Conservation (phyloP, 2,888 invertebrate species). For the Acleris holmiana region DNA sequence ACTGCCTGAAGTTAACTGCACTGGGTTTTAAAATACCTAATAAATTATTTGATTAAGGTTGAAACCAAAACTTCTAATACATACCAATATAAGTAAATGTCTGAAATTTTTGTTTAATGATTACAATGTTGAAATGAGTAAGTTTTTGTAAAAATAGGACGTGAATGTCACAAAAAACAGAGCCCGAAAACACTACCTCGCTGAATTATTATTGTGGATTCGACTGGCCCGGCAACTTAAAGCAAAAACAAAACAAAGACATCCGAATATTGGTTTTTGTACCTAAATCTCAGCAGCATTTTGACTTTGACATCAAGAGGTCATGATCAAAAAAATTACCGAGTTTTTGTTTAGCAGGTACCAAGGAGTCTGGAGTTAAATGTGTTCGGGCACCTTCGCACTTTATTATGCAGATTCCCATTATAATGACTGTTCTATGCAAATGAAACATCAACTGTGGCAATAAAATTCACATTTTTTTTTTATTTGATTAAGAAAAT, state of each 20-base stretch:
- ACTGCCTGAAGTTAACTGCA: no score
- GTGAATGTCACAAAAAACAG: no score
- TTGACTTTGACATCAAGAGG: constrained; percentile 64
- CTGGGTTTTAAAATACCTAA: no score
- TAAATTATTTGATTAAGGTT: no score
- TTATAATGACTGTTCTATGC: constrained; percentile 32
- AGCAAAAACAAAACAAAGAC: constrained; percentile 35
- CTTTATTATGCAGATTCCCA: constrained; percentile 25
- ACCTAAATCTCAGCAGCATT: constrained; percentile 46
- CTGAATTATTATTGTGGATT: constrained; percentile 8
- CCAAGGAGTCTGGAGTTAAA: constrained; percentile 44
- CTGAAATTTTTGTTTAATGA: no score
- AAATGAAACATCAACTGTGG: constrained; percentile 15
- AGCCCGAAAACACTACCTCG: background rate
- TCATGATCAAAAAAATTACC: constrained; percentile 56
- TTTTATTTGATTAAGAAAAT: background rate
- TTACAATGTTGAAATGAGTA: no score
- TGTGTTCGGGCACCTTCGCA: constrained; percentile 40
- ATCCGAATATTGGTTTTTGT: constrained; percentile 41
- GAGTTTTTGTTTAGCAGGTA: constrained; percentile 45
- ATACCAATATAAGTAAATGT: no score
- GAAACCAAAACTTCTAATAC: no score
- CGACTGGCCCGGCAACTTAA: background rate
- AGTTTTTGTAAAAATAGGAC: no score
- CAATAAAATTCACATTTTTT: background rate